Base-by-base conservation (phyloP, 2,888 invertebrate species). In the Eugnorisma glareosa region DNA sequence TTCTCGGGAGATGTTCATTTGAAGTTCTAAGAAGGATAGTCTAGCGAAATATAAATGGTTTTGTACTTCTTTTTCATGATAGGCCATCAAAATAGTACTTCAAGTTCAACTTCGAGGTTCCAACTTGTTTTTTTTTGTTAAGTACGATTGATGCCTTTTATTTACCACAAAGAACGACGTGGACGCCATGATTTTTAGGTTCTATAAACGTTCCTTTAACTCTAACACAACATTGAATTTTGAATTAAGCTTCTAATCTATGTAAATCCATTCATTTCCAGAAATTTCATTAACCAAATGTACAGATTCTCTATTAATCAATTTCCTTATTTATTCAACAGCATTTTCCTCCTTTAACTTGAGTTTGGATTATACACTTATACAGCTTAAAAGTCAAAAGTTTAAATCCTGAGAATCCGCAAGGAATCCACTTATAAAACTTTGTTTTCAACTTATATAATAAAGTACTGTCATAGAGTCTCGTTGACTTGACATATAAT, bases 401-500 rank as follows among this genome's bases (percentile, higher is more conserved):
- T 85, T 75, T 37, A 73, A 84, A 75, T 72, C 73, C 75, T n/a
- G 35, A 45, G 73, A 75, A 70, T 85, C 61, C 70, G 35, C 84
- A 73, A 63, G 24, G 81, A 81, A 81, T 69, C 85, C 66, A 72
- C 72, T 82, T 78, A 78, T 2, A 67, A 18, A 83, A 85, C 71
- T 82, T 79, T 79, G 66, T 75, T 73, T 67, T 67, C 15, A 79
- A 85, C 78, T 77, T 82, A n/a, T n/a, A n/a, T n/a, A 59, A 70
- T 68, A 73, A 79, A 82, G 67, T 74, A 64, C 72, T 78, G 68
- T 78, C 71, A 74, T 66, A 85, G 77, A 77, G 28, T 73, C 71
- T 79, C 66, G 69, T 69, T 67, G 63, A 54, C 67, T 72, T 84
- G 86, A 81, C 83, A 66, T 81, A 66, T 76, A 84, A 84, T 83